Evolutionary conservation across 2,888 invertebrate species (phyloP).

Genomic region (Cephonodes hylas): DNA sequence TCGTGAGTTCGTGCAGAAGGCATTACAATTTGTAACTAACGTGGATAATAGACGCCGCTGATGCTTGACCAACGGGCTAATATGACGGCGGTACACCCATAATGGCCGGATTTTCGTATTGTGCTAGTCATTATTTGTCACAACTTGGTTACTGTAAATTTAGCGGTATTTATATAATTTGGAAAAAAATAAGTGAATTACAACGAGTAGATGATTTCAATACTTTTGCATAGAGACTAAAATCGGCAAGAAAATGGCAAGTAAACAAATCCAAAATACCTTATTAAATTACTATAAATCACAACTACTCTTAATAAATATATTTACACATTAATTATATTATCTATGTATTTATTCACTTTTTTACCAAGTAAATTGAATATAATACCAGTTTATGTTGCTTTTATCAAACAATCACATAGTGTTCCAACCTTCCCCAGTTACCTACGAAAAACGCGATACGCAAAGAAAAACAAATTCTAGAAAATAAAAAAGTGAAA

Average conservation of each 20-base stretch:
- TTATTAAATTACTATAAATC: too few relatives aligned
- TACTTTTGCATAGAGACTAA: background rate
- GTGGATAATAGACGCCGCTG: conserved; percentile 21
- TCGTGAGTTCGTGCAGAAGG: conserved; percentile 24
- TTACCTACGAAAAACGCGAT: background rate
- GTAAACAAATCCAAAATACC: background rate
- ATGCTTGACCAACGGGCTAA: conserved; percentile 16
- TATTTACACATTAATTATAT: too few relatives aligned
- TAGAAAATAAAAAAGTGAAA: conserved; percentile 32
- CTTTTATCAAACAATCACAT: background rate
- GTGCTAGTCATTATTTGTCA: background rate
- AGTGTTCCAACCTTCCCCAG: background rate
- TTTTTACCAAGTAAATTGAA: background rate
- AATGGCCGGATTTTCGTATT: conserved; percentile 2
- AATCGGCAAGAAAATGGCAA: background rate
- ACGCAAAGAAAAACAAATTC: background rate
- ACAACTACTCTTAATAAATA: too few relatives aligned
- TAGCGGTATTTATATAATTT: too few relatives aligned
- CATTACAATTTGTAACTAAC: conserved; percentile 35
- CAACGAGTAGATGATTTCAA: background rate
- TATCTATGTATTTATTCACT: too few relatives aligned
- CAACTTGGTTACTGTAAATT: background rate
- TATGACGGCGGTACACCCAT: conserved; percentile 15
- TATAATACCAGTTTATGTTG: background rate
- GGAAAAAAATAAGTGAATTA: too few relatives aligned